Evolutionary conservation across 2,797 vertebrate genomes (phyloP), one percentile per base, ranked within the genome.

Genomic region (Atherinosoma microstoma): DNA sequence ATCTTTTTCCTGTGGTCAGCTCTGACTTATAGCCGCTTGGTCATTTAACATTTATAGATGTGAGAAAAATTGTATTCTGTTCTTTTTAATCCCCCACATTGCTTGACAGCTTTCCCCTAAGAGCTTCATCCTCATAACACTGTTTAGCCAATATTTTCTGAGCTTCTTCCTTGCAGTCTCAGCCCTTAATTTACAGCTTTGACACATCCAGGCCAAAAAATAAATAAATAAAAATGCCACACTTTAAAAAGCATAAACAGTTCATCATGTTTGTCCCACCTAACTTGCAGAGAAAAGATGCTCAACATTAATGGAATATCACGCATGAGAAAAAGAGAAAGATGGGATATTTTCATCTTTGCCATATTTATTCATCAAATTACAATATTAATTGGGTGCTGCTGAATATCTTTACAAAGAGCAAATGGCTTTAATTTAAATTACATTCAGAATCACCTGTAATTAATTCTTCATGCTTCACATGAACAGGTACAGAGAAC

Each of bases 401-500:
- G 70, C 10, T 79, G 64, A 59, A 78, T 73, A 74, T 65, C 56
- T 78, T 70, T 71, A 61, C 6, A 84, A 80, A 64, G 57, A 76
- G 76, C 79, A 84, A 62, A 78, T 72, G 38, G 66, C 82, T 85
- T 79, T 69, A 53, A 86, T 86, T 85, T 38, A 75, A 84, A 87
- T 85, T 82, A 80, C 56, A 85, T 59, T 79, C 40, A 30, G 75
- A 88, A 75, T 80, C 63, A 87, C 87, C 82, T 90, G 79, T 82
- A 90, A 92, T 93, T 79, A 84, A 84, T 88, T 86, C 57, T 88
- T 69, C 72, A 72, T 85, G 88, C 86, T 89, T 80, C 83, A 89
- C 82, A 84, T 92, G 84, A 92, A 79, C 84, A 88, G 83, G 72
- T 89, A 78, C 70, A 82, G 67, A 85, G 75, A 89, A 60, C 75